These are phyloP conservation scores for Aurelia aurita complex sp. Pacific DNA, from an alignment of 30 jellyfish, hydroid and myxozoan genomes.

Conservation along the genomic window DNA sequence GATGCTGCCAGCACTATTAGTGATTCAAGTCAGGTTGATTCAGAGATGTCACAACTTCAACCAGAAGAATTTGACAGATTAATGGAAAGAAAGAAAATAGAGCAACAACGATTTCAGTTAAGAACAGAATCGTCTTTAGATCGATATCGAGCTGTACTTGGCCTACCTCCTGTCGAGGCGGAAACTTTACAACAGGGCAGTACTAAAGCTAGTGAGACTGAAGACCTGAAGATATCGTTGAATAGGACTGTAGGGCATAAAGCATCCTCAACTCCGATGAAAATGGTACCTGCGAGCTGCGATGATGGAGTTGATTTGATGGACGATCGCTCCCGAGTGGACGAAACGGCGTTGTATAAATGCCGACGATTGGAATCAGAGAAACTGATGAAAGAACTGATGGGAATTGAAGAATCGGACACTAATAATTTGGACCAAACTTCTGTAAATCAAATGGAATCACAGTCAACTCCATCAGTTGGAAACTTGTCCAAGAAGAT, in stretches of 20 bases:
- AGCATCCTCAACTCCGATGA: not conserved
- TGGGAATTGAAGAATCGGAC: not conserved
- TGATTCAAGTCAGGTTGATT: not conserved
- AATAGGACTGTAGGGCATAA: not conserved
- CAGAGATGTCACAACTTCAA: not conserved
- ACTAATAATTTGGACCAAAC: too few relatives aligned
- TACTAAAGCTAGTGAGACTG: not conserved
- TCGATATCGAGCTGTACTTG: slow-evolving; percentile 17
- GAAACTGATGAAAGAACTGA: slow-evolving; percentile 1
- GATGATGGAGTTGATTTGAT: slow-evolving; percentile 34
- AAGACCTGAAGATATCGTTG: not conserved
- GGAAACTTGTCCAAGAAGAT: too few relatives aligned
- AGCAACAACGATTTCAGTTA: slow-evolving; percentile 7
- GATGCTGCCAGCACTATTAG: slow-evolving; percentile 49
- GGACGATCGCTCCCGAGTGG: slow-evolving; percentile 23
- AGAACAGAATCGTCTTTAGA: slow-evolving; percentile 7
- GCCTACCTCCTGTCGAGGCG: slow-evolving; percentile 22
- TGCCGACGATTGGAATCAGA: slow-evolving; percentile 11
- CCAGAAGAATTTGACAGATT: slow-evolving; percentile 21
- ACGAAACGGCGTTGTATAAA: not conserved
- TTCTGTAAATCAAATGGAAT: too few relatives aligned
- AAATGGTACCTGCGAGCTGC: slow-evolving; percentile 36
- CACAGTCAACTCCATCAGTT: too few relatives aligned
- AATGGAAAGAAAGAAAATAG: slow-evolving; percentile 40
- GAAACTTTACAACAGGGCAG: not conserved